Conservation (phyloP, 2,113 vertebrate species). For the Spilogale gracilis region DNA sequence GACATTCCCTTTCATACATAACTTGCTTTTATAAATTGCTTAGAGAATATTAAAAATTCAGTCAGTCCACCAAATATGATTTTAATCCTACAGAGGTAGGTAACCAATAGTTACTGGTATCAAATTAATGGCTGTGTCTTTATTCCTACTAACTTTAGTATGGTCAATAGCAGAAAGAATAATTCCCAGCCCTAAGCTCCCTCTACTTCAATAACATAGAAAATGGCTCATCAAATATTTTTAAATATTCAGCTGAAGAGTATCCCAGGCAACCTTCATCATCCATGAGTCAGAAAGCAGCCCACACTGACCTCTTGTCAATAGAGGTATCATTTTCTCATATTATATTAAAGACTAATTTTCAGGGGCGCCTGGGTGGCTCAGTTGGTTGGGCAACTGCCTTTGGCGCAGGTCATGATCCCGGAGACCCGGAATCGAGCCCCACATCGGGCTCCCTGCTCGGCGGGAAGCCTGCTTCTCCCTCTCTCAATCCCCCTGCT, state of each 20-base stretch:
- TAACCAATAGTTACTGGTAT: not conserved
- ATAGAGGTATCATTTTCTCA: not conserved
- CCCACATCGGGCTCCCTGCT: too few species aligned
- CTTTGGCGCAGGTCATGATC: too few species aligned
- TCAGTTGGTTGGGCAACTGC: too few species aligned
- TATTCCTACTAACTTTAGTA: not conserved
- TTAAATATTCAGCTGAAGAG: not conserved
- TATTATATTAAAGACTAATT: not conserved
- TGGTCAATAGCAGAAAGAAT: not conserved
- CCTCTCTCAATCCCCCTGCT: too few species aligned
- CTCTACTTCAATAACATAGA: constrained; percentile 11
- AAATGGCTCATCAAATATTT: not conserved
- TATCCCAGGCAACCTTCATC: not conserved
- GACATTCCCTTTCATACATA: not conserved
- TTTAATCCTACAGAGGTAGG: not conserved
- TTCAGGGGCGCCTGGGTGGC: not conserved
- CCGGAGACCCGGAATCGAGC: too few species aligned
- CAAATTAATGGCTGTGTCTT: not conserved
- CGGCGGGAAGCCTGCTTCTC: too few species aligned
- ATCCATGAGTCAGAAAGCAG: not conserved
- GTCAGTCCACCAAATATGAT: not conserved
- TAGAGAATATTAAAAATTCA: constrained; percentile 32
- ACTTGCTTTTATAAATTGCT: constrained; percentile 43
- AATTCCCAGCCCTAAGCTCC: not conserved
- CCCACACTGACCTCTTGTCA: not conserved